These are phyloP conservation scores for Amblyopsis rosae DNA, from an alignment of 2,113 vertebrate species.

Conservation along the genomic window DNA sequence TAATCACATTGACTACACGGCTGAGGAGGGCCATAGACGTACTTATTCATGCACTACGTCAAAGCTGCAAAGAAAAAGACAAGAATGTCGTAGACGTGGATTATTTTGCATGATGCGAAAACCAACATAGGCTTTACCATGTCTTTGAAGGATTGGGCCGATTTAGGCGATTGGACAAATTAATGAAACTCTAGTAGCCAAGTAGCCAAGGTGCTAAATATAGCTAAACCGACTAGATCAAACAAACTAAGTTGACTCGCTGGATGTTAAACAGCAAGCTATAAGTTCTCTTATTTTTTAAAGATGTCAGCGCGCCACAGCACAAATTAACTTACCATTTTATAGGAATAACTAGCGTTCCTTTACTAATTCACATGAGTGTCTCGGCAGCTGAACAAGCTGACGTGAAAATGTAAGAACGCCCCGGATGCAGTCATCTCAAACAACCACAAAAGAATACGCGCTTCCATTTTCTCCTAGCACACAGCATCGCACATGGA, in stretches of 20 bases:
- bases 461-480: neutral
- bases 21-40: neutral
- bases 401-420: constrained; percentile 43
- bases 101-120: too few relatives aligned
- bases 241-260: neutral
- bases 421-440: constrained; percentile 53
- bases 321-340: constrained; percentile 56
- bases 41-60: neutral
- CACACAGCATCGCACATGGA: too few relatives aligned
- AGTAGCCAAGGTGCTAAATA: constrained; percentile 60
- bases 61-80: too few relatives aligned
- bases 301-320: fast-evolving
- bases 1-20: neutral
- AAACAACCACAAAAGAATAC: neutral
- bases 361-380: constrained; percentile 22
- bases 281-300: too few relatives aligned
- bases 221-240: constrained; percentile 39
- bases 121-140: too few relatives aligned
- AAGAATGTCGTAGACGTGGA: too few relatives aligned
- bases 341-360: neutral
- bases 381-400: constrained; percentile 50
- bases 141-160: too few relatives aligned
- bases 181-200: constrained; percentile 63
- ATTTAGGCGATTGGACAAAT: constrained; percentile 34
- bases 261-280: neutral